Base-by-base conservation (phyloP, 2,888 invertebrate species). In the Resseliella maxima region DNA sequence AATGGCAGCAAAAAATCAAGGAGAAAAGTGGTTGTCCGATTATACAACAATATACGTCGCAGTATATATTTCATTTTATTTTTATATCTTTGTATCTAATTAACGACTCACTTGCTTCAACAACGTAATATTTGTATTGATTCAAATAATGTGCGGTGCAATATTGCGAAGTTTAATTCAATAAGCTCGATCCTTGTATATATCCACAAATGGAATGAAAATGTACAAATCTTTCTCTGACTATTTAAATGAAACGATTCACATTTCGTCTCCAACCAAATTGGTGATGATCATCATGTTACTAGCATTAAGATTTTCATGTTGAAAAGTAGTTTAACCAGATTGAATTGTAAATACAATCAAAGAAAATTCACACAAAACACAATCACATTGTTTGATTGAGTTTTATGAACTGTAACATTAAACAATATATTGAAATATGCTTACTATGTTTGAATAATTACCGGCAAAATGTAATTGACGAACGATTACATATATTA, bases 11-110 rank as follows among this genome's bases (percentile, higher is more conserved):
- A n/a, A 72, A 72, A 72, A 72, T 31, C 72, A 72, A 31, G 72
- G 72, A 72, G 72, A 72, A 72, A 72, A 72, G 72, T 31, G 31
- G 31, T 72, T 72, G 31, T 72, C 31, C 72, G 72, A 72, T 72
- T 72, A 31, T 31, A 72, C 72, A 72, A 72, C 72, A 15, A 72
- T 31, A 72, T 72, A 12, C 31, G 35, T 24, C 31, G 8, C 31
- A 72, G 72, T 31, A 2, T 50, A n/a, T n/a, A n/a, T n/a, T n/a
- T n/a, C 21, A 24, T 24, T 59, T 31, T 72, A 15, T 72, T 31
- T 31, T 72, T 72, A n/a, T n/a, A n/a, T n/a, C n/a, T n/a, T n/a
- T n/a, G n/a, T 72, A 72, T 72, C 72, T 72, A 72, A 72, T 72
- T 72, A 72, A 31, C 72, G 35, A 72, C 72, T 72, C 72, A 72